Percentiles rank a stretch among this genome's conserved stretches.
Conservation (phyloP, 2,113 vertebrate species). For the Lonchura striata region DNA sequence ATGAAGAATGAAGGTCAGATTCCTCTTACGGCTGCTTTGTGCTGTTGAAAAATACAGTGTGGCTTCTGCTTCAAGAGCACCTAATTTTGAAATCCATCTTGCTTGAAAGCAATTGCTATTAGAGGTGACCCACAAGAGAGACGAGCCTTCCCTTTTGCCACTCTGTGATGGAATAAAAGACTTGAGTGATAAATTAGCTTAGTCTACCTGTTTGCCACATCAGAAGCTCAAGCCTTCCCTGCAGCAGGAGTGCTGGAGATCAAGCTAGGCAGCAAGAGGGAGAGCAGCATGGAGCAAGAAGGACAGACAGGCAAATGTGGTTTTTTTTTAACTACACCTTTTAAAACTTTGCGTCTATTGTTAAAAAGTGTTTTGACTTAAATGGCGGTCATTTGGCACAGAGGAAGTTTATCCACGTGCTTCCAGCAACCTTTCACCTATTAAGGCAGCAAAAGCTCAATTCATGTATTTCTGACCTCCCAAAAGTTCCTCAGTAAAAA, state of each 20-base stretch:
- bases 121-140: slow-evolving; percentile 1
- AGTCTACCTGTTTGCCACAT: neutral
- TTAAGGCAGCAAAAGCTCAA: neutral
- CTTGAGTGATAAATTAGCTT: neutral
- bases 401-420: neutral
- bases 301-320: neutral
- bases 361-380: neutral
- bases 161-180: slow-evolving; percentile 10
- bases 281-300: neutral
- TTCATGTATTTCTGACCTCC: slow-evolving; percentile 1
- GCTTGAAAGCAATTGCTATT: neutral
- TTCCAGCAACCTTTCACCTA: slow-evolving; percentile 24
- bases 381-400: neutral
- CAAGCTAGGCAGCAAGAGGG: neutral
- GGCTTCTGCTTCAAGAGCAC: neutral
- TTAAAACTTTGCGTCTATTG: neutral
- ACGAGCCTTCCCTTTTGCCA: neutral
- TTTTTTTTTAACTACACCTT: neutral
- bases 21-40: neutral
- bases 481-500: neutral
- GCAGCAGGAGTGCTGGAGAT: neutral
- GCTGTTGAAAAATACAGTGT: neutral
- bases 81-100: slow-evolving; percentile 52
- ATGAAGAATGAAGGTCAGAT: slow-evolving; percentile 35
- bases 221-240: neutral